phyloP scores from a whole-genome alignment of 2,888 invertebrate species.

The Zeuzera pyrina region DNA sequence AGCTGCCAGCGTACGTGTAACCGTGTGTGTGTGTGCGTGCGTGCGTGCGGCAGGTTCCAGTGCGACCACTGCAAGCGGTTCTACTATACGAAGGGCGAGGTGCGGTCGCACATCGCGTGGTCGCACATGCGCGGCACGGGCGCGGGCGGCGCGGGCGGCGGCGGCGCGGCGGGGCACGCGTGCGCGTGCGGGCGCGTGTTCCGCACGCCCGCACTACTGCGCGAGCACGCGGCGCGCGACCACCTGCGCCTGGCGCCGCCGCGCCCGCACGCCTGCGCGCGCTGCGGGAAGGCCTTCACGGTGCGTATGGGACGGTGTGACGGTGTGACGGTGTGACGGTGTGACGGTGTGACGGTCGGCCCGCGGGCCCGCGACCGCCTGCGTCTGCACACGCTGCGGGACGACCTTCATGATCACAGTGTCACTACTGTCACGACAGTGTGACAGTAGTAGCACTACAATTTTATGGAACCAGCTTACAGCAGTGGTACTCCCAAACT shows the following conservation, averaged over 20 bases:
- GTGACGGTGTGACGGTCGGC: no score
- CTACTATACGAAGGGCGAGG: constrained; percentile 38
- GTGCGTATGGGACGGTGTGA: constrained; percentile 21
- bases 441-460: no score
- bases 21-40: neutral
- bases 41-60: constrained; percentile 23
- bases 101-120: constrained; percentile 38
- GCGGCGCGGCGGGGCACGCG: constrained; percentile 17
- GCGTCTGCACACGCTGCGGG: no score
- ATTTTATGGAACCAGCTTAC: no score
- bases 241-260: constrained; percentile 20
- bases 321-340: no score
- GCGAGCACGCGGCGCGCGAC: constrained; percentile 20
- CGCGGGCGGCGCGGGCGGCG: constrained; percentile 15
- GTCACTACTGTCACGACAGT: no score
- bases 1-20: no score
- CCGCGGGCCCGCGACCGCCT: no score
- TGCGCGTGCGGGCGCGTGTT: constrained; percentile 35
- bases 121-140: constrained; percentile 25
- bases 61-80: constrained; percentile 35
- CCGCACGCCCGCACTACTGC: constrained; percentile 29
- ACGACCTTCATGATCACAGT: no score
- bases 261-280: constrained; percentile 21
- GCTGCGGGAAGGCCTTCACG: constrained; percentile 31
- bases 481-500: no score